Evolutionary conservation across 2,888 invertebrate genomes (phyloP).

Genomic region (Drosophila kambysellisi): DNA sequence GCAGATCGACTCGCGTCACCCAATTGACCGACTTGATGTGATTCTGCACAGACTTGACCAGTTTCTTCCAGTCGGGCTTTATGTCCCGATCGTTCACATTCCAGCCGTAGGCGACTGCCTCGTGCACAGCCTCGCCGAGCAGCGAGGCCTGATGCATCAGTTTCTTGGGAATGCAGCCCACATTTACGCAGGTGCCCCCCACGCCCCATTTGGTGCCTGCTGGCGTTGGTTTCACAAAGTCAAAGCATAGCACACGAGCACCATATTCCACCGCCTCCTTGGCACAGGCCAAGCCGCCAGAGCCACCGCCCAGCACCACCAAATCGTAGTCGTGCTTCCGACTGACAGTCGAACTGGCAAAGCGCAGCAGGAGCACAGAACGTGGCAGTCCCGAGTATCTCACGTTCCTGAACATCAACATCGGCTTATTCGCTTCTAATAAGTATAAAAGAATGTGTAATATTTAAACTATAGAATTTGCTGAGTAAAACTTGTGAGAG

Average conservation of each 20-base stretch:
- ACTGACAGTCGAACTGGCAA: background rate
- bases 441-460: background rate
- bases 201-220: conserved; percentile 96
- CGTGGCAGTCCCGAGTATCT: background rate
- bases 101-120: conserved; percentile 93
- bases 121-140: conserved; percentile 93
- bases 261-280: conserved; percentile 93
- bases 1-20: conserved; percentile 95
- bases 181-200: conserved; percentile 99
- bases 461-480: conserved; percentile 34
- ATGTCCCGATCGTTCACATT: conserved; percentile 88
- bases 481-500: background rate
- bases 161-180: conserved; percentile 99
- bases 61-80: conserved; percentile 90
- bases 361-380: conserved; percentile 1
- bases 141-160: conserved; percentile 98
- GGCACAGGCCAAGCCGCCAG: conserved; percentile 97
- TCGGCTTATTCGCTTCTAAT: conserved; percentile 13
- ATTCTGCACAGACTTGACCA: conserved; percentile 92
- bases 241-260: conserved; percentile 93
- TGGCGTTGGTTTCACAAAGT: conserved; percentile 94
- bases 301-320: conserved; percentile 97
- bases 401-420: conserved; percentile 31
- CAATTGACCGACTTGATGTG: conserved; percentile 97
- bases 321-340: conserved; percentile 92